Evolutionary conservation across 2,797 vertebrate species (phyloP).

Genomic region (Galaxias olidus): DNA sequence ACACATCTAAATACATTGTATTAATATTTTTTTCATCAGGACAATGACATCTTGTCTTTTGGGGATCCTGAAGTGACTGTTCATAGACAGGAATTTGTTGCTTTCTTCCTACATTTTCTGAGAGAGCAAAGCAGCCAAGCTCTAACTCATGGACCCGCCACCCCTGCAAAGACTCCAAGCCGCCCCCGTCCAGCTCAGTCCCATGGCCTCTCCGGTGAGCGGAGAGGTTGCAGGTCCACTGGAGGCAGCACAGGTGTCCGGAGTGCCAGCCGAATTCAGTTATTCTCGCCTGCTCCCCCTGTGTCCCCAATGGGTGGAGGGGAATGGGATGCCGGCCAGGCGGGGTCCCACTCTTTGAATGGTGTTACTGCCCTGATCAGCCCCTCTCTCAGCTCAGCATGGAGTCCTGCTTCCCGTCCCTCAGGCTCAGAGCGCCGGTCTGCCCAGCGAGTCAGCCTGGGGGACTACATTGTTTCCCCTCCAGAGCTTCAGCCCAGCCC

Average conservation of each 20-base stretch:
- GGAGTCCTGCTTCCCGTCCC: slow-evolving; percentile 72
- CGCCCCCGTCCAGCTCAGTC: slow-evolving; percentile 66
- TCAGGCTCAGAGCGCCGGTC: slow-evolving; percentile 75
- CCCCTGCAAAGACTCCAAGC: slow-evolving; percentile 90
- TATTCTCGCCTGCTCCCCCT: slow-evolving; percentile 78
- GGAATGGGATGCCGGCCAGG: slow-evolving; percentile 52
- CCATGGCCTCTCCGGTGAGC: slow-evolving; percentile 54
- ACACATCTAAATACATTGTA: not conserved
- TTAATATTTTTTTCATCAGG: slow-evolving; percentile 58
- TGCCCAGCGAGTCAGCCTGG: slow-evolving; percentile 78
- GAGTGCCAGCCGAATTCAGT: slow-evolving; percentile 80
- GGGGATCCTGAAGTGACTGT: slow-evolving; percentile 61
- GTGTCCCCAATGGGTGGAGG: slow-evolving; percentile 50
- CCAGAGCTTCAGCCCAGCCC: slow-evolving; percentile 71
- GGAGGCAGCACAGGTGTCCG: slow-evolving; percentile 48
- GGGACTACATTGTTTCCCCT: slow-evolving; percentile 80
- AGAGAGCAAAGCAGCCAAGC: slow-evolving; percentile 91
- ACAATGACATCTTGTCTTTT: slow-evolving; percentile 51
- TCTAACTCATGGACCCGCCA: slow-evolving; percentile 89
- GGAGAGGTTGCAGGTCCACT: slow-evolving; percentile 53
- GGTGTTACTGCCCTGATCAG: slow-evolving; percentile 73
- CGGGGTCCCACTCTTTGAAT: slow-evolving; percentile 54
- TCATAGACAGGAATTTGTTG: slow-evolving; percentile 90
- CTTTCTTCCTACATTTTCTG: slow-evolving; percentile 94
- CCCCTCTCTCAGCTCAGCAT: slow-evolving; percentile 69